Conservation (phyloP, 2,113 vertebrate species). For the Orthonyx spaldingii region DNA sequence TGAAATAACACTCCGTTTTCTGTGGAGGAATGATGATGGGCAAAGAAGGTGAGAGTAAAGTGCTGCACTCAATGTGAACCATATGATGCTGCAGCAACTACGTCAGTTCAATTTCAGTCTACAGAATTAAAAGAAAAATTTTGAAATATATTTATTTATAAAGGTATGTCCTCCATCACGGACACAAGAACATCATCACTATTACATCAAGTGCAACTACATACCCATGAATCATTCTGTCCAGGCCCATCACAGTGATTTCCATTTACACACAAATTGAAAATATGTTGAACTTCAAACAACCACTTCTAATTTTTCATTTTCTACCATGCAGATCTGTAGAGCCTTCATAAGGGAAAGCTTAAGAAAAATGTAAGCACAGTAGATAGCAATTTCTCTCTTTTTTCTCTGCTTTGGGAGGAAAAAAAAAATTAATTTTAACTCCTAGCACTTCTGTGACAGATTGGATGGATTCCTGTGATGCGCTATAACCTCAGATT, state of each 20-base stretch:
- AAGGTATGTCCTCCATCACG: not conserved
- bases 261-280: not conserved
- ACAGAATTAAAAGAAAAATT: not conserved
- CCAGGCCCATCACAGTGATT: not conserved
- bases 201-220: not conserved
- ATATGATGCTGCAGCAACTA: not conserved
- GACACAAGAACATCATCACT: not conserved
- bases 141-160: not conserved
- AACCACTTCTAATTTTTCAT: not conserved
- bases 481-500: not conserved
- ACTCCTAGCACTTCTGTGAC: not conserved
- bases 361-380: not conserved
- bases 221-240: not conserved
- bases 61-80: not conserved
- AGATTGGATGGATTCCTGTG: not conserved
- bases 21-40: not conserved
- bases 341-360: not conserved
- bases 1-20: not conserved
- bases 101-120: not conserved
- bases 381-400: not conserved
- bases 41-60: not conserved
- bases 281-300: not conserved
- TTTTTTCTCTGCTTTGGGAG: fast-evolving
- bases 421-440: not conserved
- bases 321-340: not conserved